These are phyloP conservation scores for Neoaliturus tenellus DNA, from an alignment of 2,888 invertebrate species.

Conservation along the genomic window DNA sequence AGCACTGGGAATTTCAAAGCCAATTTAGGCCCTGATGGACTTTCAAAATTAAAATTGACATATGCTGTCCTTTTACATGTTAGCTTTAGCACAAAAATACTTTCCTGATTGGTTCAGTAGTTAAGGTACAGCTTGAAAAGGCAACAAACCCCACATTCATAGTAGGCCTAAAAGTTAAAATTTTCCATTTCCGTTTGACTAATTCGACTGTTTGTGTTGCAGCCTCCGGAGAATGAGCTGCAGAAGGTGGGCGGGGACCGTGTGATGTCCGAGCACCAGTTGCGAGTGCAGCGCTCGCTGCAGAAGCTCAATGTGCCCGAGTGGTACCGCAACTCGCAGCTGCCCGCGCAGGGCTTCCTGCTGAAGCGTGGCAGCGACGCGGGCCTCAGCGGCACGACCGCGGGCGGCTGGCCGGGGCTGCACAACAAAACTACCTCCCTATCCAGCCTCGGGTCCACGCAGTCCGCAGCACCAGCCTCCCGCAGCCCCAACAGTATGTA, in stretches of 20 bases:
- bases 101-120: too few relatives aligned
- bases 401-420: slow-evolving; percentile 75
- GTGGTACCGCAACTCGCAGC: slow-evolving; percentile 90
- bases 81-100: too few relatives aligned
- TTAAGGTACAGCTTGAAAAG: too few relatives aligned
- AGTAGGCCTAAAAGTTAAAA: too few relatives aligned
- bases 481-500: slow-evolving; percentile 61
- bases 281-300: slow-evolving; percentile 94
- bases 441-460: slow-evolving; percentile 70
- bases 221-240: slow-evolving; percentile 97
- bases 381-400: slow-evolving; percentile 59
- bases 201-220: slow-evolving; percentile 70
- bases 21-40: too few relatives aligned
- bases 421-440: slow-evolving; percentile 92
- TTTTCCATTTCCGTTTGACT: too few relatives aligned
- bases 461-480: slow-evolving; percentile 64
- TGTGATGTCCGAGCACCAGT: slow-evolving; percentile 94
- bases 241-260: slow-evolving; percentile 87
- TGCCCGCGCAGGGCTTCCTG: slow-evolving; percentile 85
- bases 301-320: slow-evolving; percentile 97
- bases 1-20: too few relatives aligned
- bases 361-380: slow-evolving; percentile 85
- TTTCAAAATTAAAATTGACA: too few relatives aligned
- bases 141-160: too few relatives aligned
- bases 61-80: too few relatives aligned